Evolutionary conservation across 2,797 vertebrate species (phyloP), one percentile per base, ranked within the genome.

Genomic region (Synaphobranchus kaupii): DNA sequence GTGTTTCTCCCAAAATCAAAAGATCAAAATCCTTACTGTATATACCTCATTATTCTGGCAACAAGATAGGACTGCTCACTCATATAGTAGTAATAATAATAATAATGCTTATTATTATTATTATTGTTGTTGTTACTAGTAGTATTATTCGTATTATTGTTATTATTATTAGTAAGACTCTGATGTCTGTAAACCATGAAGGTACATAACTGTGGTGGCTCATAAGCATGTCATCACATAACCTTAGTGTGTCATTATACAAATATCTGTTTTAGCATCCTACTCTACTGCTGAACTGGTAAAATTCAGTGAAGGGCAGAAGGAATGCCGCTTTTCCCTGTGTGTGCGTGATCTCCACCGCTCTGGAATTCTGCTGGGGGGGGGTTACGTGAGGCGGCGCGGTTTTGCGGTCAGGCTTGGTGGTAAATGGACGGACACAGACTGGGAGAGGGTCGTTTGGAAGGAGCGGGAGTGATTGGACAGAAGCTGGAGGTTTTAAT

Each of bases 351-450:
- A 39, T 76, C 63, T 68, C 15, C 39, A 50, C 22, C 10, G 13
- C 47, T 28, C 47, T 83, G 50, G 52, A 54, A 83, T 83, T 34
- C 50, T 7, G n/a, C 47, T 83, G n/a, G 9, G 78, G 22, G 20
- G 22, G 22, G 47, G 25, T n/a, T n/a, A 1, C 20, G 44, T 5
- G 20, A 4, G 1, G 28, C 17, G 22, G 60, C 39, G 28, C 34
- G 60, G 31, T 34, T 28, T 34, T 81, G 54, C 44, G 25, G 85
- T 15, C 71, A 60, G 50, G 12, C 7, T 25, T 20, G 44, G 78
- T 66, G 78, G 56, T 31, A 82, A 86, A 83, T 15, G 44, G 12
- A 86, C 25, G 44, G 12, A 86, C 48, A 28, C 86, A 82, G 28
- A 83, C 25, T 13, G 0, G 5, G 13, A n/a, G 17, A 20, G 56